Base-by-base conservation (phyloP, 1,140 invertebrate genomes). In the Caenorhabditis latens region DNA sequence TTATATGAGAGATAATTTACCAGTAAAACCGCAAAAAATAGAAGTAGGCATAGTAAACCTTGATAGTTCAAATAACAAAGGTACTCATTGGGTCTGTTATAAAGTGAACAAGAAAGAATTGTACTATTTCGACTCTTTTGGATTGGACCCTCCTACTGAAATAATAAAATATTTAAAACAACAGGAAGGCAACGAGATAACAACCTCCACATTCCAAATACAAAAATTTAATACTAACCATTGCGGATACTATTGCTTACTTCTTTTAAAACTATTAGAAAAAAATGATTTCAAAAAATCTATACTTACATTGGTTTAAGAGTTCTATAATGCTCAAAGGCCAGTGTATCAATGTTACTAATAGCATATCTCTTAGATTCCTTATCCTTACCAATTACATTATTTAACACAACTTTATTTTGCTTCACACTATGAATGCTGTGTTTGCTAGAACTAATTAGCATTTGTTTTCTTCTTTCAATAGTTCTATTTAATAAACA, bases 51-150 rank as follows among this genome's bases (percentile, higher is more conserved):
- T 89, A 50, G 4, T 89, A 46, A 89, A 89, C 85, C 71, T 89
- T 43, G 88, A 89, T 82, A 48, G 16, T 53, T 63, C n/a, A 53
- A 57, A 88, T 2, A 84, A 84, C 85, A 84, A 83, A 43, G 88
- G 87, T 13, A 88, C 87, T 63, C 87, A 88, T 87, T 88, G 87
- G 87, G 85, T 87, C 1, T 88, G 87, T 88, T 88, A 88, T 67
- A 53, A 48, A 40, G 63, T n/a, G n/a, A n/a, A n/a, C n/a, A 61
- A 24, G 21, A 88, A 83, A 83, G 21, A 87, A 21, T 55, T 21
- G 11, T 88, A 88, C 83, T 88, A 88, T 16, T 88, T 88, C 65
- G 87, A 88, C 65, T 88, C 71, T 11, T 88, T 88, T 75, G 87
- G 87, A 32, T 83, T 88, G 48, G 86, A 88, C 48, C 87, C 87